phyloP scores from a whole-genome alignment of 2,888 invertebrate species.

The Cremastobaeus sp. region DNA sequence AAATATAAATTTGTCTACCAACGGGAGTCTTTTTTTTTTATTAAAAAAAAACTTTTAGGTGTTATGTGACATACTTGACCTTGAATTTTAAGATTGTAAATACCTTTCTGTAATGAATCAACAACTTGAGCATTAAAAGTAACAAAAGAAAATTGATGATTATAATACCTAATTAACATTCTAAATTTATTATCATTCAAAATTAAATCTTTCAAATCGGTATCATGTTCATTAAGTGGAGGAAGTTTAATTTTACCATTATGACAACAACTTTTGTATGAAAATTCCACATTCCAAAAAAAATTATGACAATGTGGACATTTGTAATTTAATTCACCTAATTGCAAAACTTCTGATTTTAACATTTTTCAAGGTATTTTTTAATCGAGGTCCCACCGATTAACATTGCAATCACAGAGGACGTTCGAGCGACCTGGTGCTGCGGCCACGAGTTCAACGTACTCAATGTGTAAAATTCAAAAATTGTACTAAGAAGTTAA shows the following conservation, averaged over 20 bases:
- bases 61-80: too few species aligned
- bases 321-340: neutral
- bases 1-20: conserved; percentile 14
- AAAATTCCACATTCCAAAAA: conserved; percentile 1
- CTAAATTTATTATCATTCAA: conserved; percentile 4
- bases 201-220: conserved; percentile 1
- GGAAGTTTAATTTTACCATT: conserved; percentile 7
- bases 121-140: conserved; percentile 8
- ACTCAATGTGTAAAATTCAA: too few species aligned
- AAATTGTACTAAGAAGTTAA: too few species aligned
- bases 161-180: conserved; percentile 5
- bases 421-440: too few species aligned
- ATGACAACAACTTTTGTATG: too few species aligned
- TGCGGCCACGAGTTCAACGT: too few species aligned
- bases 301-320: neutral
- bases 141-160: too few species aligned
- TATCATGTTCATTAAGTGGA: neutral
- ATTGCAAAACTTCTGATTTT: neutral
- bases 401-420: too few species aligned
- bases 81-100: conserved; percentile 11
- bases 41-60: neutral
- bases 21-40: neutral
- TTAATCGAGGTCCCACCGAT: too few species aligned
- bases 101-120: conserved; percentile 1
- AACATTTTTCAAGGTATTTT: too few species aligned